Evolutionary conservation across 2,113 vertebrate genomes (phyloP).

Genomic region (Mixornis gularis): DNA sequence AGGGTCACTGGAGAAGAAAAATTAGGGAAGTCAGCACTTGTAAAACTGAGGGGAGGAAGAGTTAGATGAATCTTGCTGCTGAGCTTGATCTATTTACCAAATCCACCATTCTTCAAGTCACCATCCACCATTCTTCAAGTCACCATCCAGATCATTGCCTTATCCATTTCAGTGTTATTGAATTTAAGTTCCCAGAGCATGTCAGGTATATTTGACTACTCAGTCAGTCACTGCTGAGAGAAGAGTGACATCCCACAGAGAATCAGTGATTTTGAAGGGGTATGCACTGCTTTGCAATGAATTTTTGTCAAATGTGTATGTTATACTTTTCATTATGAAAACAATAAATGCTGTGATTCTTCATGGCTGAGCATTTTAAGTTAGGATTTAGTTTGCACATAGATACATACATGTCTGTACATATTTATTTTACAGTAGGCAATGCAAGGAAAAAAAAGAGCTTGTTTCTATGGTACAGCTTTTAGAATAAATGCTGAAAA

Average conservation of each 20-base stretch:
- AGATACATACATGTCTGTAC: not conserved
- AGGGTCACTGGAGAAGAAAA: not conserved
- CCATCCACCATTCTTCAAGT: not conserved
- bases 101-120: not conserved
- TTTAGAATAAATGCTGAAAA: not conserved
- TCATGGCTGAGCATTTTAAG: not conserved
- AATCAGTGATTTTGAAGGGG: not conserved
- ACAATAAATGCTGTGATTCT: not conserved
- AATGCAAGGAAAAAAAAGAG: not conserved
- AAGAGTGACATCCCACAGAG: not conserved
- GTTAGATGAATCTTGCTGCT: not conserved
- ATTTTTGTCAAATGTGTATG: not conserved
- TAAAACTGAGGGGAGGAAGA: not conserved
- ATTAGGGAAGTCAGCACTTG: not conserved
- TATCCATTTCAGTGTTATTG: not conserved
- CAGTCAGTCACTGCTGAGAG: not conserved
- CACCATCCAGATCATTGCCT: not conserved
- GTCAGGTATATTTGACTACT: not conserved
- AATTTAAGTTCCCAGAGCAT: not conserved
- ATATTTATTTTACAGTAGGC: not conserved
- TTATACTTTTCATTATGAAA: not conserved
- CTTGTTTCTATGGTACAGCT: not conserved
- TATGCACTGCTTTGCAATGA: not conserved
- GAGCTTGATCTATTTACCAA: not conserved
- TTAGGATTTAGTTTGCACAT: not conserved